Percentiles rank a stretch among this genome's conserved stretches.
These are phyloP conservation scores for Arenaria interpres DNA, from an alignment of 2,113 vertebrate genomes.

Conservation along the genomic window DNA sequence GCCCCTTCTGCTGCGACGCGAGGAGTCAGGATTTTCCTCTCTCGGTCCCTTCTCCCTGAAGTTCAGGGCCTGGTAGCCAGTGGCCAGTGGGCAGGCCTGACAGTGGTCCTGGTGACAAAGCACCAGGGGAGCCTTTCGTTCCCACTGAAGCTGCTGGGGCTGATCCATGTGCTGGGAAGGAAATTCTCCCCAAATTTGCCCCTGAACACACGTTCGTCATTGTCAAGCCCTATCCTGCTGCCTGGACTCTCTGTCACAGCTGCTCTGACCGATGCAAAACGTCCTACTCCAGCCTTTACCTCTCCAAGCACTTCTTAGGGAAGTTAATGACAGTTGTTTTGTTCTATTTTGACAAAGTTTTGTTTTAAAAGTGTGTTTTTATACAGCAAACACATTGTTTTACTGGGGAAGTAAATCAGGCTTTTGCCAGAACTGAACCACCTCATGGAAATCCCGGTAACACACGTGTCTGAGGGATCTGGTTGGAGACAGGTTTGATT, in stretches of 20 bases:
- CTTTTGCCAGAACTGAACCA: background rate
- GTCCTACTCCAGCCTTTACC: background rate
- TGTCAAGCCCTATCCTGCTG: background rate
- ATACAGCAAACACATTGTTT: rapidly evolving
- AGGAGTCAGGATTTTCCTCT: rapidly evolving
- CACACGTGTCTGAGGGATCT: rapidly evolving
- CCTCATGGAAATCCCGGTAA: rapidly evolving
- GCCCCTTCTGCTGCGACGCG: rapidly evolving
- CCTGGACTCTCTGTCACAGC: background rate
- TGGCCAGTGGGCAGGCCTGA: background rate
- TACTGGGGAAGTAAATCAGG: background rate
- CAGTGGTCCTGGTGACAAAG: background rate
- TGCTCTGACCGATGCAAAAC: background rate
- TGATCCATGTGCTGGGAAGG: background rate
- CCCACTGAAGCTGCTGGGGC: background rate
- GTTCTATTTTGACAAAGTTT: background rate
- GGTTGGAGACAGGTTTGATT: background rate
- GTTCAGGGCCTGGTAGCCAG: background rate
- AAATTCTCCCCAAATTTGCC: background rate
- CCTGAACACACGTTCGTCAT: background rate
- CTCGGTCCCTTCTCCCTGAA: rapidly evolving
- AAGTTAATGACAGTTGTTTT: background rate
- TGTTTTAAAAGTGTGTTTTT: background rate
- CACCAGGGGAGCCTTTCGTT: background rate
- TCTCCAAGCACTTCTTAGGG: background rate